Evolutionary conservation across 1,140 invertebrate genomes (phyloP), one percentile per base, ranked within the genome.

Genomic region (Drosophila sproati): DNA sequence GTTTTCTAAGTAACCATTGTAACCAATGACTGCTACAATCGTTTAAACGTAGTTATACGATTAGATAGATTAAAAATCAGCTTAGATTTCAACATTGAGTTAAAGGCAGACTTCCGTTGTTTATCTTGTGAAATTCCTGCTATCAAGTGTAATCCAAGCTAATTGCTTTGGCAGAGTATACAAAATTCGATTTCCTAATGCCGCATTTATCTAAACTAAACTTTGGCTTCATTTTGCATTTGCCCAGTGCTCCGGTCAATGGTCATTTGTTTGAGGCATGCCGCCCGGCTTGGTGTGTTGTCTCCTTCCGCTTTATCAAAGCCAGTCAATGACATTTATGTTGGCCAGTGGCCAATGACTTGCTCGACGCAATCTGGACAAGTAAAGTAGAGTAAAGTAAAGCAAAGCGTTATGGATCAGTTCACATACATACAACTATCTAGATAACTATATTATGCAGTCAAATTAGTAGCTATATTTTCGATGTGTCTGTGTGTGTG

Each of bases 271-370:
- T 1, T 64, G 41, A 48, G 50, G 75, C 64, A 67, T 62, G 57
- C 34, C 7, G 37, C 32, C 45, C 39, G 54, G 45, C 60, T 71
- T 59, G 54, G 43, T 57, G 54, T 75, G 72, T 45, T n/a, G 39
- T 8, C 10, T 43, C n/a, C 66, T 62, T 70, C 39, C 34, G 50
- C 41, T 68, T 79, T 79, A 77, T 79, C 77, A 68, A 50, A 50
- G 6, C 41, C 77, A 77, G 77, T 79, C 77, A 79, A 54, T 79
- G 77, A 79, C 77, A 79, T 77, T 79, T 79, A 77, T 77, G 73
- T 79, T 73, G 77, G 77, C 63, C 77, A 73, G 28, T 59, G 63
- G 29, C 50, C 59, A 75, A 37, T 67, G 62, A 8, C 37, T 37
- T 20, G 20, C 20, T 20, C 20, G 20, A 20, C 20, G 20, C 39